A percentile compares a stretch with the other conserved stretches of the same genome.
phyloP scores from a whole-genome alignment of 2,888 invertebrate species.

The Tetragonisca angustula region DNA sequence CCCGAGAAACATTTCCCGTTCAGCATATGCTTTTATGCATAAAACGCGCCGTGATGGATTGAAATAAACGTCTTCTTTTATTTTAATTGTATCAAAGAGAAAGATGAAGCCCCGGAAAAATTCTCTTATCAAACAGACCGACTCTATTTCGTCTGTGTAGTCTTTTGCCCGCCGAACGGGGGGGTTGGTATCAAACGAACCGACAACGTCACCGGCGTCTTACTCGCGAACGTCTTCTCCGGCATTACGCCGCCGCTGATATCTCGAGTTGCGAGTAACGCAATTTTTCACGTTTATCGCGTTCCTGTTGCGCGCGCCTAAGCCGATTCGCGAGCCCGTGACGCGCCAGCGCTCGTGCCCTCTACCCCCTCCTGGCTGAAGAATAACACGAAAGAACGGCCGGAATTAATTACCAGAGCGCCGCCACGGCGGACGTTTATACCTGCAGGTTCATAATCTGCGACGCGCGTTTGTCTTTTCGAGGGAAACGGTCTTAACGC shows the following conservation, averaged over 20 bases:
- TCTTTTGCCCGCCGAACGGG: slow-evolving; percentile 13
- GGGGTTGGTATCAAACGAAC: slow-evolving; percentile 23
- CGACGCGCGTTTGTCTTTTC: slow-evolving; percentile 74
- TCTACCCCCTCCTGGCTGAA: slow-evolving; percentile 23
- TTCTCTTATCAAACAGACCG: not conserved
- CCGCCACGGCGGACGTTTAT: slow-evolving; percentile 55
- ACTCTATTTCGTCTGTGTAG: not conserved
- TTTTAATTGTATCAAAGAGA: not conserved
- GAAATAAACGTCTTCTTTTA: not conserved
- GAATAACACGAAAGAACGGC: slow-evolving; percentile 66
- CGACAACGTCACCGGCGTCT: slow-evolving; percentile 48
- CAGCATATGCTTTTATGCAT: slow-evolving; percentile 6
- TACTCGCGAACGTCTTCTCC: not conserved
- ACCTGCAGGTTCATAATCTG: slow-evolving; percentile 73
- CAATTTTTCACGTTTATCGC: slow-evolving; percentile 70
- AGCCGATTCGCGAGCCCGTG: slow-evolving; percentile 52
- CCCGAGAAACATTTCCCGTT: not conserved
- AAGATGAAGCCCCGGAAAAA: not conserved
- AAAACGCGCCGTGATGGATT: not conserved
- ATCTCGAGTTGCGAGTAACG: slow-evolving; percentile 34
- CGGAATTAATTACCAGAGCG: slow-evolving; percentile 71
- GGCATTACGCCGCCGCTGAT: slow-evolving; percentile 42
- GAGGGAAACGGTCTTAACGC: slow-evolving; percentile 66
- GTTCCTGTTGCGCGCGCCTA: slow-evolving; percentile 55
- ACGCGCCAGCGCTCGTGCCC: slow-evolving; percentile 14